A percentile compares a stretch with the other conserved stretches of the same genome.
These are phyloP conservation scores for Darevskia mixta DNA, from an alignment of 2,797 vertebrate genomes.

Conservation along the genomic window DNA sequence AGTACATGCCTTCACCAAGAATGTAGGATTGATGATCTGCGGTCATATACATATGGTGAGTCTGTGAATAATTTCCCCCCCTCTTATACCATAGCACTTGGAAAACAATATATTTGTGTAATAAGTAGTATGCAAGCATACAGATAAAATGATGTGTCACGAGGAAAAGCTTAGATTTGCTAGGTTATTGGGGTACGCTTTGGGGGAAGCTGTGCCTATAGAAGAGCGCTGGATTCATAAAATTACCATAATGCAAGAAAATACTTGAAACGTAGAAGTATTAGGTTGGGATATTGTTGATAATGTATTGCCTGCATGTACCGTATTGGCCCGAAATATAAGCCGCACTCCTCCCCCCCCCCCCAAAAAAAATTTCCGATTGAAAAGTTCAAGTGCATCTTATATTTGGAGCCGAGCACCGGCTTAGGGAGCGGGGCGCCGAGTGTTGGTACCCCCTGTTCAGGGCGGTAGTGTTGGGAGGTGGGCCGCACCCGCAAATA, in stretches of 20 bases:
- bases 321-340: no score
- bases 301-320: no score
- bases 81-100: not conserved
- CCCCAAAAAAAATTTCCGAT: no score
- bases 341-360: no score
- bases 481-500: no score
- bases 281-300: not conserved
- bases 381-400: no score
- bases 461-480: no score
- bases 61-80: constrained; percentile 8
- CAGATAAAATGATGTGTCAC: not conserved
- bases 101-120: not conserved
- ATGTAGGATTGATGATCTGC: constrained; percentile 96
- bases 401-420: no score
- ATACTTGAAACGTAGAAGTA: not conserved
- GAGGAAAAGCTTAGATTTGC: not conserved
- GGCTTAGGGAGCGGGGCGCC: no score
- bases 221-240: not conserved
- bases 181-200: not conserved
- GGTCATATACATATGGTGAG: constrained; percentile 94
- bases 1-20: constrained; percentile 97
- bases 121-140: not conserved
- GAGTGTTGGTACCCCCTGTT: no score
- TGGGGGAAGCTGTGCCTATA: not conserved
- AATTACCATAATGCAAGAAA: not conserved